Evolutionary conservation across 2,797 vertebrate genomes (phyloP).

Genomic region (Premnoplex brunnescens): DNA sequence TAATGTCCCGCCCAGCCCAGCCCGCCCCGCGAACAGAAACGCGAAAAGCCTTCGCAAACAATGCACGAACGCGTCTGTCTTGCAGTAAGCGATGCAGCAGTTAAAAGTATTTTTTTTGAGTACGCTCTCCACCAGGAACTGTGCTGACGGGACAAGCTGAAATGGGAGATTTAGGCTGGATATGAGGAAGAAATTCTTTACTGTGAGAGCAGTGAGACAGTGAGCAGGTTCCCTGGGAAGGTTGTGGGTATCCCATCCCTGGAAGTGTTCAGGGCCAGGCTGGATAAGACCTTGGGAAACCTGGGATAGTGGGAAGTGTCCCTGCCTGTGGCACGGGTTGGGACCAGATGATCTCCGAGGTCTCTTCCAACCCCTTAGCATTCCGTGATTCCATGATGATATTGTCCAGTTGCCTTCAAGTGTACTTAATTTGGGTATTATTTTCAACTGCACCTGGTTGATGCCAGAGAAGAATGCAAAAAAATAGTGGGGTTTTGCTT

Average conservation of each 20-base stretch:
- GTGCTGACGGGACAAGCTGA: background rate
- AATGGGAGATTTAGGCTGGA: background rate
- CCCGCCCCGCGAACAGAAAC: rapidly evolving
- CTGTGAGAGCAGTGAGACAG: no score
- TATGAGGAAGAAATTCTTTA: background rate
- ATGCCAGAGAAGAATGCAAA: background rate
- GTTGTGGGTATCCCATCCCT: no score
- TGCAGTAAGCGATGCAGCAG: background rate
- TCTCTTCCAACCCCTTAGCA: no score
- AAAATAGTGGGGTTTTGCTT: background rate
- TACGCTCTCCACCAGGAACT: rapidly evolving
- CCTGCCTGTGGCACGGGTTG: background rate
- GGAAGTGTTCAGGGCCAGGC: background rate
- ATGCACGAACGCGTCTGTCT: rapidly evolving
- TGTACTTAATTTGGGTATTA: background rate
- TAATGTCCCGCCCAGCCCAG: rapidly evolving
- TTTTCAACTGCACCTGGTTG: background rate
- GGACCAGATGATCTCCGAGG: background rate
- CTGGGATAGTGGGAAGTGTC: background rate
- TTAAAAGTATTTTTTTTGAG: rapidly evolving
- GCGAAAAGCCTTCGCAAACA: no score
- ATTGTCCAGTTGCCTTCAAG: background rate
- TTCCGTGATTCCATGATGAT: no score
- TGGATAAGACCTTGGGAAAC: background rate
- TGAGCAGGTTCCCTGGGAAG: rapidly evolving